phyloP scores from a whole-genome alignment of 2,888 invertebrate genomes.

The Galerucella pusilla region DNA sequence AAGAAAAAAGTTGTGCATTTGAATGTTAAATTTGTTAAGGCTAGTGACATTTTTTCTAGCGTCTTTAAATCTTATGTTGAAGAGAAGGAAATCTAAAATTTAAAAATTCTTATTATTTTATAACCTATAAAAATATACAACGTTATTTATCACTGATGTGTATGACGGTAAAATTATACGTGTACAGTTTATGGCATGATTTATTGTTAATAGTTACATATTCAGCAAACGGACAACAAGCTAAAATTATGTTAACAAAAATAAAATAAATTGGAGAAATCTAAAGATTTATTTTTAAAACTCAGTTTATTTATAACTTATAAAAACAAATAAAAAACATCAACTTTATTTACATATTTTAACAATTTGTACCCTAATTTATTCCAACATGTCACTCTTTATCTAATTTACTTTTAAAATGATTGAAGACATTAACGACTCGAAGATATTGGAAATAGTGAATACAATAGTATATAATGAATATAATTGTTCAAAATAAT shows the following conservation, averaged over 20 bases:
- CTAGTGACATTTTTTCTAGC: not conserved
- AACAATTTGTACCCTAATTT: too few relatives aligned
- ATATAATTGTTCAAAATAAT: too few relatives aligned
- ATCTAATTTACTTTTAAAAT: too few relatives aligned
- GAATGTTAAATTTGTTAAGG: not conserved
- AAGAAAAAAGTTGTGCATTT: not conserved
- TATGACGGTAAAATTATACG: not conserved
- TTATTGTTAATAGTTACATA: slow-evolving; percentile 2
- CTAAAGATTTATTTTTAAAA: not conserved
- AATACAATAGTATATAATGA: too few relatives aligned
- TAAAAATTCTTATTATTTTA: not conserved
- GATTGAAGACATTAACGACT: too few relatives aligned
- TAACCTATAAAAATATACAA: not conserved
- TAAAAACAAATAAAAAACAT: not conserved
- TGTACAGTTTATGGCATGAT: not conserved
- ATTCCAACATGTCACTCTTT: too few relatives aligned
- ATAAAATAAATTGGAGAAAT: not conserved
- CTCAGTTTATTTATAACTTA: not conserved
- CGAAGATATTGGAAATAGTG: too few relatives aligned
- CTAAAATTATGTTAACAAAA: not conserved
- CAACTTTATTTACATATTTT: too few relatives aligned
- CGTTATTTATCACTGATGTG: not conserved
- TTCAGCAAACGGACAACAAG: not conserved
- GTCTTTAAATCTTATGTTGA: not conserved
- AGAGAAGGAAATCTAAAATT: not conserved